Conservation (phyloP, 2,797 vertebrate species). For the Bufotes viridis region DNA sequence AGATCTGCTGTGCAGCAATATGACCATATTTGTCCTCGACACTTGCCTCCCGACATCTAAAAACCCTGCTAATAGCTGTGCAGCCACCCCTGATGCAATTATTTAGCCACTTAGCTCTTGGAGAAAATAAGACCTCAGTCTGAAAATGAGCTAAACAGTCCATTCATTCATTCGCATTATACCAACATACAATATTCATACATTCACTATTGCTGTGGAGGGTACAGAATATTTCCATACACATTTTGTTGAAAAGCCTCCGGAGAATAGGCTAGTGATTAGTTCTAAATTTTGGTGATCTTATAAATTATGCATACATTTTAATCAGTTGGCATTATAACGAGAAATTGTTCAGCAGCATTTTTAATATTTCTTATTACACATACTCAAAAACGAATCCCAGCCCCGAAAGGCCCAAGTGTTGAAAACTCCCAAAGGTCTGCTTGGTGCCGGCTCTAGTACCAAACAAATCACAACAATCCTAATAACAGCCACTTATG, state of each 20-base stretch:
- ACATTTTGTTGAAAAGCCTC: conserved; percentile 72
- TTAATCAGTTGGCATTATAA: conserved; percentile 81
- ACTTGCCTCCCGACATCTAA: not conserved
- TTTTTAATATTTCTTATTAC: conserved; percentile 81
- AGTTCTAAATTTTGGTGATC: conserved; percentile 76
- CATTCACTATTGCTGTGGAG: conserved; percentile 68
- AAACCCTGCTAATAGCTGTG: not conserved
- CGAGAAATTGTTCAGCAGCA: conserved; percentile 78
- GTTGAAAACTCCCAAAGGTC: conserved; percentile 73
- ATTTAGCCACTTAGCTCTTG: not conserved
- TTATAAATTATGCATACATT: conserved; percentile 82
- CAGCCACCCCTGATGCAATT: not conserved
- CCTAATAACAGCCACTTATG: conserved; percentile 73
- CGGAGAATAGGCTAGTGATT: conserved; percentile 72
- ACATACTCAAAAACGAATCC: conserved; percentile 71
- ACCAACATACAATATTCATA: conserved; percentile 69
- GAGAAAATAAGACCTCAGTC: not conserved
- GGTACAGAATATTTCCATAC: conserved; percentile 74
- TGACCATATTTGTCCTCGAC: not conserved
- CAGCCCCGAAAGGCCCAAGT: conserved; percentile 71
- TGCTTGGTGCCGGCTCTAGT: conserved; percentile 72
- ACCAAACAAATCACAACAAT: conserved; percentile 71
- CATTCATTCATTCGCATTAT: conserved; percentile 34
- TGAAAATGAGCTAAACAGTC: not conserved
- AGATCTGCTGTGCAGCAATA: not conserved